These are phyloP conservation scores for Manduca sexta DNA, from an alignment of 1,140 invertebrate genomes.

Conservation along the genomic window DNA sequence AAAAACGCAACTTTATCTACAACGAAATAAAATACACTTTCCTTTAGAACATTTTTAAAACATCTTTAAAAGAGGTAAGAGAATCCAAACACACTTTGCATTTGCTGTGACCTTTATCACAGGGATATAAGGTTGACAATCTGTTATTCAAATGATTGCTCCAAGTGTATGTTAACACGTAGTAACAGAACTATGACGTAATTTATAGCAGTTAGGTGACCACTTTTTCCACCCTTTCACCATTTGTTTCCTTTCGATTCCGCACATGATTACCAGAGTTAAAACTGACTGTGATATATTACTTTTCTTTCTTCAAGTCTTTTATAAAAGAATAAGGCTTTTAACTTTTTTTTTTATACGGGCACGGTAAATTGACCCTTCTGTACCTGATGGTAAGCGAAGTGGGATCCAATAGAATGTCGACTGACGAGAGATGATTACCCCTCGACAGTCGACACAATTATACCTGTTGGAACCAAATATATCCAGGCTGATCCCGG, in stretches of 20 bases:
- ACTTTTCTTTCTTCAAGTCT: too few species aligned
- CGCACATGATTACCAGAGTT: conserved; percentile 5
- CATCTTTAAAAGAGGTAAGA: neutral
- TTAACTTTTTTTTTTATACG: too few species aligned
- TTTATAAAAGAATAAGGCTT: too few species aligned
- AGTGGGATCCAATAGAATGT: too few species aligned
- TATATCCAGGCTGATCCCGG: too few species aligned
- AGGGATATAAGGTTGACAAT: conserved; percentile 8
- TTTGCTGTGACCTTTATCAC: conserved; percentile 2
- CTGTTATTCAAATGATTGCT: neutral
- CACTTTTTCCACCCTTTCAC: conserved; percentile 37
- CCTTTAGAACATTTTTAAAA: neutral
- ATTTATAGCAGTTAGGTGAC: conserved; percentile 37
- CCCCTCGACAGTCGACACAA: too few species aligned
- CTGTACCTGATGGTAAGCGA: too few species aligned
- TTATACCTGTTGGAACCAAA: too few species aligned
- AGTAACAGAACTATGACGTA: conserved; percentile 29
- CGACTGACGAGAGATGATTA: too few species aligned
- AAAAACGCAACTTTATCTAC: neutral
- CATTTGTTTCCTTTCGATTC: conserved; percentile 20
- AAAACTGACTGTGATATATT: conserved; percentile 1
- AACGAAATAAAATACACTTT: conserved; percentile 1
- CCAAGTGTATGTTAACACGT: conserved; percentile 22
- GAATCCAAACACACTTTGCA: conserved; percentile 1
- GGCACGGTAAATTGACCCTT: too few species aligned